Evolutionary conservation across 92 coral and sea anemone genomes (phyloP).

Genomic region (Zoanthus solanderi): DNA sequence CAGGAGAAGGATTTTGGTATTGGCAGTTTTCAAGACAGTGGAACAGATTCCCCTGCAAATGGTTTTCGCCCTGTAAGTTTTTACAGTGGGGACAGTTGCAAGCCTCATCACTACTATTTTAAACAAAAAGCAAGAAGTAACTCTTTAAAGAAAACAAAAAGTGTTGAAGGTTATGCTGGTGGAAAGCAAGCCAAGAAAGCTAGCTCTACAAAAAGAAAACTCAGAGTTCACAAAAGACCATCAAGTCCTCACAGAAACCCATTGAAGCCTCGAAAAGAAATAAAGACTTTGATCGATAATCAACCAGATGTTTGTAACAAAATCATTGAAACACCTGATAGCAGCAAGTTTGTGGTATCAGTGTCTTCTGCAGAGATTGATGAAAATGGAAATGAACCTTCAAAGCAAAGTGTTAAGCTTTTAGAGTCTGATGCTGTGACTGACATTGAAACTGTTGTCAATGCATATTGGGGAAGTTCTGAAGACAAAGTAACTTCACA

Average conservation of each 20-base stretch:
- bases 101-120: neutral
- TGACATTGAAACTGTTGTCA: neutral
- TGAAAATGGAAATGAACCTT: constrained; percentile 14
- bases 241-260: neutral
- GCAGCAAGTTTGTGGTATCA: neutral
- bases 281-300: neutral
- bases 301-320: neutral
- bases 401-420: neutral
- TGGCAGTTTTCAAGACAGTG: neutral
- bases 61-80: constrained; percentile 34
- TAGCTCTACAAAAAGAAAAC: constrained; percentile 11
- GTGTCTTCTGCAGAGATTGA: neutral
- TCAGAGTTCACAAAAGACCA: neutral
- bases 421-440: neutral
- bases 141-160: constrained; percentile 1
- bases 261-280: constrained; percentile 3
- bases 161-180: constrained; percentile 16
- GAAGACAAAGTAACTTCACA: neutral
- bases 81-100: constrained; percentile 18
- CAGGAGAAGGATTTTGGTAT: constrained; percentile 3
- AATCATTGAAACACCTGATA: neutral
- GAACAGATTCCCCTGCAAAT: neutral
- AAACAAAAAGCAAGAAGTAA: constrained; percentile 5
- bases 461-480: neutral
- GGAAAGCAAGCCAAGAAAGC: neutral